A percentile compares a stretch with the other conserved stretches of the same genome.
These are phyloP conservation scores for Amblyopsis rosae DNA, from an alignment of 2,113 vertebrate genomes.

Conservation along the genomic window DNA sequence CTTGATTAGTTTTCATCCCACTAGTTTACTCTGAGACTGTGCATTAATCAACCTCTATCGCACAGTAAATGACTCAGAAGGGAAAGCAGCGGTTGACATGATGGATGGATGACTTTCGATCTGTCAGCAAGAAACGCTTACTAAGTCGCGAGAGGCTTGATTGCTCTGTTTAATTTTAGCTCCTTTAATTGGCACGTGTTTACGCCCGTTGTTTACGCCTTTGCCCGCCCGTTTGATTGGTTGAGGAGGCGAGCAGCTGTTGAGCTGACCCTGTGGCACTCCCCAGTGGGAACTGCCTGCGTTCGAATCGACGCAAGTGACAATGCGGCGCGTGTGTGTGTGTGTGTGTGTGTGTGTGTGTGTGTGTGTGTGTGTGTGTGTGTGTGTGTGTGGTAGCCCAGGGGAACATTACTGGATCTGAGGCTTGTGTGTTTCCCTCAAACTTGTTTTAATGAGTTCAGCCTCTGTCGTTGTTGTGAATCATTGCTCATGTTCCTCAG, in stretches of 20 bases:
- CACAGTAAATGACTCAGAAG: constrained; percentile 38
- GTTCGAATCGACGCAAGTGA: constrained; percentile 1
- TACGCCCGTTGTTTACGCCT: constrained; percentile 45
- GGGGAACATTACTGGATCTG: constrained; percentile 1
- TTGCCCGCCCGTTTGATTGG: constrained; percentile 60
- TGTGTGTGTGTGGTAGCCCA: background rate
- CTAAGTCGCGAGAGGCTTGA: constrained; percentile 36
- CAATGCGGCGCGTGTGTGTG: constrained; percentile 20
- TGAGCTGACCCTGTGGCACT: constrained; percentile 49
- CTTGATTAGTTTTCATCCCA: constrained; percentile 25
- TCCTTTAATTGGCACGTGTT: constrained; percentile 59
- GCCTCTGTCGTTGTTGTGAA: background rate
- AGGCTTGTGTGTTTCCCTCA: constrained; percentile 15
- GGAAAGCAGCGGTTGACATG: constrained; percentile 30
- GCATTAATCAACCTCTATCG: constrained; percentile 13
- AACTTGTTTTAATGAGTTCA: constrained; percentile 5
- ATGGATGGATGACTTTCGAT: constrained; percentile 44
- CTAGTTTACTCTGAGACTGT: constrained; percentile 14
- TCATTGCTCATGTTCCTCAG: background rate
- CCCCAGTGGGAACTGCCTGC: constrained; percentile 38
- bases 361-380: background rate
- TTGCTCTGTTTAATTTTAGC: constrained; percentile 58
- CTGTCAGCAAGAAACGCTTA: constrained; percentile 31
- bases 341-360: constrained; percentile 6
- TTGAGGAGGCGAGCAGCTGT: constrained; percentile 65